These are phyloP conservation scores for Falco punctatus DNA, from an alignment of 2,113 vertebrate species.

Conservation along the genomic window DNA sequence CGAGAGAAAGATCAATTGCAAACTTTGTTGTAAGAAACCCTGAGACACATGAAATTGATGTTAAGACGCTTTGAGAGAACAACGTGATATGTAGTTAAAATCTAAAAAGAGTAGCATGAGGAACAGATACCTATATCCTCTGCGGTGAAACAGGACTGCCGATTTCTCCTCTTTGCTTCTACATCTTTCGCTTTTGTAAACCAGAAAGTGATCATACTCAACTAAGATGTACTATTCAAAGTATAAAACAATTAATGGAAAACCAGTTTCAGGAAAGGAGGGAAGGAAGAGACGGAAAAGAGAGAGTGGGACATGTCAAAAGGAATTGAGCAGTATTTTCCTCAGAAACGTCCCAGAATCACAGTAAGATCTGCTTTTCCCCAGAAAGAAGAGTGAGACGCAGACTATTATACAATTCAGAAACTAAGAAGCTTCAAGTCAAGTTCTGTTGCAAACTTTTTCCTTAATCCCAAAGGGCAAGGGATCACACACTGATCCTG, in stretches of 20 bases:
- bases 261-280: neutral
- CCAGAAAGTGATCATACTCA: neutral
- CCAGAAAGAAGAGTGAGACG: neutral
- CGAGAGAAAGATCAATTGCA: slow-evolving; percentile 4
- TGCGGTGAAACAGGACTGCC: fast-evolving
- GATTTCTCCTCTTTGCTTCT: neutral
- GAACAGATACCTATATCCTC: neutral
- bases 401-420: neutral
- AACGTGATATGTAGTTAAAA: neutral
- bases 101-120: neutral
- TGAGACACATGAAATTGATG: neutral
- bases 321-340: neutral
- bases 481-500: slow-evolving; percentile 7
- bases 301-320: neutral
- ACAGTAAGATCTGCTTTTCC: neutral
- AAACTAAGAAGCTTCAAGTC: neutral
- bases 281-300: neutral
- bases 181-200: neutral
- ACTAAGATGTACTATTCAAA: neutral
- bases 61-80: neutral
- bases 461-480: slow-evolving; percentile 17
- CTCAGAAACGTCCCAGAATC: neutral
- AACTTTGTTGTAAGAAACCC: neutral
- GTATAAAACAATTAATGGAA: neutral
- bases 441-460: neutral